Evolutionary conservation across 2,113 vertebrate genomes (phyloP).

Genomic region (Lepidothrix coronata): DNA sequence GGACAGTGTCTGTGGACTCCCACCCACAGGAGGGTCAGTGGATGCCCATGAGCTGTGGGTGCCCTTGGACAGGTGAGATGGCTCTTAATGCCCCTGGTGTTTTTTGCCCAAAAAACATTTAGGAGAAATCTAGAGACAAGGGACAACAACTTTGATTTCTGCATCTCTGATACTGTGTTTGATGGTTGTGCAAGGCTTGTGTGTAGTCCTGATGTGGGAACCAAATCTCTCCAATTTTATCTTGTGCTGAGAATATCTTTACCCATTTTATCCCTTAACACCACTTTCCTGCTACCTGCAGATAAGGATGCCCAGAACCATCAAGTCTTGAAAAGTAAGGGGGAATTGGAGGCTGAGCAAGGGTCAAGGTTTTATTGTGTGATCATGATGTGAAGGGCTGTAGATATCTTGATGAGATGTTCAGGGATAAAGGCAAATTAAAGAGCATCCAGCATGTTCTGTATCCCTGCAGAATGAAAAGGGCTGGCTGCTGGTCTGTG

Average conservation of each 20-base stretch:
- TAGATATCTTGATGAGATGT: background rate
- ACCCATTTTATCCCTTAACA: background rate
- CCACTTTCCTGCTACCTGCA: background rate
- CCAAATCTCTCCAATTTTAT: background rate
- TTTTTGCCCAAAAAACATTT: background rate
- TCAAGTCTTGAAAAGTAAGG: background rate
- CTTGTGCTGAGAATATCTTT: background rate
- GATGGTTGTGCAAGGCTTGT: background rate
- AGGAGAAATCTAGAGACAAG: background rate
- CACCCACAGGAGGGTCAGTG: fast-evolving
- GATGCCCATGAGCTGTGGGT: background rate
- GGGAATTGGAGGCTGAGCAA: background rate
- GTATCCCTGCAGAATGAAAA: background rate
- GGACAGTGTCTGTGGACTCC: background rate
- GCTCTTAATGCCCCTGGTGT: background rate
- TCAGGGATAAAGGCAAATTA: background rate
- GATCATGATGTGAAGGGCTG: background rate
- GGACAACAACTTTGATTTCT: background rate
- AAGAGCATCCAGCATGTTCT: background rate
- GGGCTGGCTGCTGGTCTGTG: background rate
- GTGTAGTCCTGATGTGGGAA: background rate
- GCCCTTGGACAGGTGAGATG: background rate
- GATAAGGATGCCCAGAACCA: background rate
- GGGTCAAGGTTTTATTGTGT: background rate
- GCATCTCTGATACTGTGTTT: background rate